Conservation (phyloP, 2,113 vertebrate species). For the Otus sunia region DNA sequence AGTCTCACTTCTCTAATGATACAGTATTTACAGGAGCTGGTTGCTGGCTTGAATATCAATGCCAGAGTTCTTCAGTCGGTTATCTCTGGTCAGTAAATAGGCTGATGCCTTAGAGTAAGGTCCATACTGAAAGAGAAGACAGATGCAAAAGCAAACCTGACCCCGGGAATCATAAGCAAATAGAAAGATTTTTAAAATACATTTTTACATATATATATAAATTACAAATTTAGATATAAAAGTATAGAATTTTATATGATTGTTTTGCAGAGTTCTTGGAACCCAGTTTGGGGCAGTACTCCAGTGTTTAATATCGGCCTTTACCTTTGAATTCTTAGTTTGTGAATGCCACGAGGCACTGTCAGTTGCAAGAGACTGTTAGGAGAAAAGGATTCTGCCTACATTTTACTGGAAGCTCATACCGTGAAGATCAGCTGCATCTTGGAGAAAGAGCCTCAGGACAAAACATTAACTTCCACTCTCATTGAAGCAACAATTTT, state of each 20-base stretch:
- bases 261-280: background rate
- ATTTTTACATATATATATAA: background rate
- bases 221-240: background rate
- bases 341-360: background rate
- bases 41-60: background rate
- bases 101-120: background rate
- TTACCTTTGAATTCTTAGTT: background rate
- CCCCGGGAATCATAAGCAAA: background rate
- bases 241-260: background rate
- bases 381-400: background rate
- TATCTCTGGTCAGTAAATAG: background rate
- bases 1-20: background rate
- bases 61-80: background rate
- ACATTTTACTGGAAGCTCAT: background rate
- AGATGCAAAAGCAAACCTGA: background rate
- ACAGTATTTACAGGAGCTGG: background rate
- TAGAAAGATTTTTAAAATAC: background rate
- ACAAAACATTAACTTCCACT: background rate
- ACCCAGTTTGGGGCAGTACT: background rate
- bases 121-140: background rate
- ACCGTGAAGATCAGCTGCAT: background rate
- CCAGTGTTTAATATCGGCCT: background rate
- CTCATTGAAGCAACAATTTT: background rate
- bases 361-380: background rate
- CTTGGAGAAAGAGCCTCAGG: background rate